Conservation (phyloP, 92 coral and sea anemone genomes). For the Zoanthus sansibaricus region DNA sequence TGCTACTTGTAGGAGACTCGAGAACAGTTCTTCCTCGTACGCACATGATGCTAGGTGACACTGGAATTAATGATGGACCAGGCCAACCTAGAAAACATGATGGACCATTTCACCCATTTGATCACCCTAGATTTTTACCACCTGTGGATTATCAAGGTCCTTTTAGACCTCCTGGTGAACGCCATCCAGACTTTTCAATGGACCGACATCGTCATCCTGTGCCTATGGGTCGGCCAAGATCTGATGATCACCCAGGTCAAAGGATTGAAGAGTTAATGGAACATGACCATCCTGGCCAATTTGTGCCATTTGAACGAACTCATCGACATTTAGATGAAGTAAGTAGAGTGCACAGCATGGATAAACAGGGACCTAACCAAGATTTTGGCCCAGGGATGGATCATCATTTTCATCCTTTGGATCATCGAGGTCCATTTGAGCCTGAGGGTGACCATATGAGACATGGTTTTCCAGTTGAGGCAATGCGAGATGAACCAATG, state of each 20-base stretch:
- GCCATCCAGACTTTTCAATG: constrained; percentile 3
- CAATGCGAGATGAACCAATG: background rate
- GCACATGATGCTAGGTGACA: constrained; percentile 11
- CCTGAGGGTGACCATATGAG: constrained; percentile 34
- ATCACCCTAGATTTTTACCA: constrained; percentile 51
- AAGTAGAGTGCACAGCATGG: constrained; percentile 6
- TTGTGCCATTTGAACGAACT: constrained; percentile 30
- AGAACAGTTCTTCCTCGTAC: constrained; percentile 30
- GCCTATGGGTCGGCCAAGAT: constrained; percentile 15
- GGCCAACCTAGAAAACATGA: constrained; percentile 23
- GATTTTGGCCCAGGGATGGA: background rate
- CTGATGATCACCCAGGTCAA: background rate
- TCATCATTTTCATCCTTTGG: constrained; percentile 32
- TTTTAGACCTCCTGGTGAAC: constrained; percentile 9
- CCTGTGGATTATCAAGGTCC: constrained; percentile 56
- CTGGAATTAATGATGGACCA: constrained; percentile 22
- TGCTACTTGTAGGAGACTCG: constrained; percentile 24
- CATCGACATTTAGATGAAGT: constrained; percentile 44
- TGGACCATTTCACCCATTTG: constrained; percentile 54
- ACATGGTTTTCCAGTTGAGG: constrained; percentile 27
- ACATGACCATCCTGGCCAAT: constrained; percentile 41
- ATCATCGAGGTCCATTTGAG: constrained; percentile 2
- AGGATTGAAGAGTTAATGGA: constrained; percentile 17
- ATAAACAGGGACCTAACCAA: constrained; percentile 22
- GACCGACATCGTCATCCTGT: constrained; percentile 44